These are phyloP conservation scores for Smutsia temminckii DNA, from an alignment of 2,797 vertebrate species.

Conservation along the genomic window DNA sequence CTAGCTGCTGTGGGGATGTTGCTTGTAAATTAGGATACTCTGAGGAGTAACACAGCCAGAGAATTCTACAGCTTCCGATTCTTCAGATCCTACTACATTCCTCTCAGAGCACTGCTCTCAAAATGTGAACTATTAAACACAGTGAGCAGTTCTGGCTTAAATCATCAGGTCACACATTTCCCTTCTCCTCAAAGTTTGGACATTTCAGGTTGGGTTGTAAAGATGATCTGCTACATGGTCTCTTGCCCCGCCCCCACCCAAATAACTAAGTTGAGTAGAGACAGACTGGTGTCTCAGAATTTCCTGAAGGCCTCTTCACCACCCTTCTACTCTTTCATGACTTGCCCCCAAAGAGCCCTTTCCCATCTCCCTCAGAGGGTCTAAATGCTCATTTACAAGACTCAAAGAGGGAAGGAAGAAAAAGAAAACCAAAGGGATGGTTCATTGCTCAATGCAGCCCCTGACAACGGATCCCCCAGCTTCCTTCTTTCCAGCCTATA, in stretches of 20 bases:
- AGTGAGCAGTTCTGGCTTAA: slow-evolving; percentile 27
- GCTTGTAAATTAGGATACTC: background rate
- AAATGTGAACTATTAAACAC: slow-evolving; percentile 3
- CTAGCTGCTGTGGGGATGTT: background rate
- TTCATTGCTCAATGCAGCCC: slow-evolving; percentile 61
- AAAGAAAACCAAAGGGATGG: slow-evolving; percentile 52
- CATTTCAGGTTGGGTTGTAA: background rate
- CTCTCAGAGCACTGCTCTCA: background rate
- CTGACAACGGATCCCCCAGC: slow-evolving; percentile 63
- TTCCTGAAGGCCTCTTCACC: slow-evolving; percentile 31
- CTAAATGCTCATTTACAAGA: slow-evolving; percentile 65
- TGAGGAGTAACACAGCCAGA: background rate
- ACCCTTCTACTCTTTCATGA: slow-evolving; percentile 14
- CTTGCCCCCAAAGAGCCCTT: background rate
- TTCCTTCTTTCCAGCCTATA: slow-evolving; percentile 49
- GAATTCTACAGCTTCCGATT: background rate
- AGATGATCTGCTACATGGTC: slow-evolving; percentile 10
- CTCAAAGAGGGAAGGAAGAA: slow-evolving; percentile 1
- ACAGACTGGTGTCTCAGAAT: slow-evolving; percentile 42
- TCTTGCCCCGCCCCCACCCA: background rate
- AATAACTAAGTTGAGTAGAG: slow-evolving; percentile 33
- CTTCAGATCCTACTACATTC: background rate
- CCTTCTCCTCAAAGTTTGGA: background rate
- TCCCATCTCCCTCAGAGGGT: background rate
- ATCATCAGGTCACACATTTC: background rate